A percentile compares a stretch with the other conserved stretches of the same genome.
Conservation (phyloP, 2,888 invertebrate genomes). For the Callimorpha dominula region DNA sequence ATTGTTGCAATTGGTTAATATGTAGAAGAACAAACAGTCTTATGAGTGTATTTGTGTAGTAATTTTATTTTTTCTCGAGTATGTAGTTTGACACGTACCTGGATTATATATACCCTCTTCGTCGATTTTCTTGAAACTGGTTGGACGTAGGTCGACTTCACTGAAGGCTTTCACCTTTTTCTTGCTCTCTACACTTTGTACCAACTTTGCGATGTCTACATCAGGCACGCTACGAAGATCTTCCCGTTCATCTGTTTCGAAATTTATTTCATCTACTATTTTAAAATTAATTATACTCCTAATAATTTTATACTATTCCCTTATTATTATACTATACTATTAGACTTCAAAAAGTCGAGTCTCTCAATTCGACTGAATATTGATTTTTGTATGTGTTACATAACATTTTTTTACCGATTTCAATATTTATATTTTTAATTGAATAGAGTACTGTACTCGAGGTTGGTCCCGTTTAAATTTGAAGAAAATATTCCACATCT, state of each 20-base stretch:
- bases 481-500: too few species aligned
- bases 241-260: conserved; percentile 77
- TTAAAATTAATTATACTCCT: neutral
- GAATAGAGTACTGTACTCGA: too few species aligned
- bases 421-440: too few species aligned
- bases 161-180: conserved; percentile 75
- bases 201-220: conserved; percentile 81
- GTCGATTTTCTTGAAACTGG: conserved; percentile 81
- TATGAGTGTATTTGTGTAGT: neutral
- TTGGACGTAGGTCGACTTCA: conserved; percentile 75
- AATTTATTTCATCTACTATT: neutral
- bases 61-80: neutral
- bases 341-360: too few species aligned
- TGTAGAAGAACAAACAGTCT: neutral
- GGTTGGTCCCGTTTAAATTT: too few species aligned
- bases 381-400: too few species aligned
- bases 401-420: too few species aligned
- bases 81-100: conserved; percentile 58
- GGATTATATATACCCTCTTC: conserved; percentile 81
- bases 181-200: conserved; percentile 72
- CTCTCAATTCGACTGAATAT: too few species aligned
- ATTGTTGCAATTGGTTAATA: conserved; percentile 27
- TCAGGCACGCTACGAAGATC: conserved; percentile 80
- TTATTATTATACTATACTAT: too few species aligned
- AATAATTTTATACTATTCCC: too few species aligned